Evolutionary conservation across 2,797 vertebrate genomes (phyloP).

Genomic region (Sebastiscus albofasciatus): DNA sequence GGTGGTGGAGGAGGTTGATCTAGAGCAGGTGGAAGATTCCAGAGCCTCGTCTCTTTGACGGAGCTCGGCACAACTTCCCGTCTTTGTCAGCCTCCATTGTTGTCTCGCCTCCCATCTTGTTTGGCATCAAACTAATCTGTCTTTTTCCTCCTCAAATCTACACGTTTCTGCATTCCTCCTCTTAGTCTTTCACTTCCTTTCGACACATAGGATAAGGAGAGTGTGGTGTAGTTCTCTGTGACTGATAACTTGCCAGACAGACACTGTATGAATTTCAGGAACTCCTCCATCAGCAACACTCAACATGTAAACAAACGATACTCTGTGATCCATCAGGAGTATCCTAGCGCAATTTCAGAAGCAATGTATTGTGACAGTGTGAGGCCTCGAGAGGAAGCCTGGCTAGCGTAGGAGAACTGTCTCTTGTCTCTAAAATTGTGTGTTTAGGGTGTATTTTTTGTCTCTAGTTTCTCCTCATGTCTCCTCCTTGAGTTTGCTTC

Average conservation of each 20-base stretch:
- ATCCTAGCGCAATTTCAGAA: not conserved
- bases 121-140: slow-evolving; percentile 55
- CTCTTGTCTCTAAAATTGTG: not conserved
- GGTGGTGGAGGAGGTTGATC: slow-evolving; percentile 26
- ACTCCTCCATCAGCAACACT: not conserved
- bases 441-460: slow-evolving; percentile 33
- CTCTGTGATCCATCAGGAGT: not conserved
- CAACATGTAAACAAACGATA: not conserved
- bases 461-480: not conserved
- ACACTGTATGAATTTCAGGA: not conserved
- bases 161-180: not conserved
- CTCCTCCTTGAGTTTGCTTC: slow-evolving; percentile 8
- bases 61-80: slow-evolving; percentile 64
- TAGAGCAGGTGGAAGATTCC: slow-evolving; percentile 68
- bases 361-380: not conserved
- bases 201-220: not conserved
- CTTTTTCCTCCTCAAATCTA: slow-evolving; percentile 29
- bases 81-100: slow-evolving; percentile 75
- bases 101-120: slow-evolving; percentile 48
- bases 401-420: not conserved
- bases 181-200: not conserved
- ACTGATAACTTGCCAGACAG: not conserved
- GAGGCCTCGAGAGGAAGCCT: not conserved
- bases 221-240: not conserved
- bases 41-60: slow-evolving; percentile 26